Evolutionary conservation across 1,140 invertebrate genomes (phyloP).

Genomic region (Cherax quadricarinatus): DNA sequence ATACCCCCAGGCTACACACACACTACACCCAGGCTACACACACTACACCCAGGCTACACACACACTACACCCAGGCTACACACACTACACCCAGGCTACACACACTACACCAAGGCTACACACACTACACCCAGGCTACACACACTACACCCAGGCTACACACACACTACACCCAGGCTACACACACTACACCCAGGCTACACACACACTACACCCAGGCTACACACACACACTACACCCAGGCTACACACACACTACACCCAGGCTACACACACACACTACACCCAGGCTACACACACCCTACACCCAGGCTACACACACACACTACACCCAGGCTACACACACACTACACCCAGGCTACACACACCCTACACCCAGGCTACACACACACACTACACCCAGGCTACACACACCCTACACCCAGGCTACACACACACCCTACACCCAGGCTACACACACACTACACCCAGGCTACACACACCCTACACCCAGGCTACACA

Average conservation of each 20-base stretch:
- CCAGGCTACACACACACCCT: no score
- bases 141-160: background rate
- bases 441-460: background rate
- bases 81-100: background rate
- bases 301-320: background rate
- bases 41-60: background rate
- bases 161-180: background rate
- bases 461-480: background rate
- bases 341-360: background rate
- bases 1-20: background rate
- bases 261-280: background rate
- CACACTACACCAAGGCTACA: background rate
- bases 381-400: background rate
- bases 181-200: background rate
- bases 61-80: background rate
- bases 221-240: no score
- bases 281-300: no score
- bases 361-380: no score
- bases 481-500: background rate
- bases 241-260: background rate
- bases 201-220: background rate
- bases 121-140: no score
- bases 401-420: background rate
- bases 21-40: background rate
- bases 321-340: background rate